These are phyloP conservation scores for Pteromalus puparum DNA, from an alignment of 1,140 invertebrate genomes.

Conservation along the genomic window DNA sequence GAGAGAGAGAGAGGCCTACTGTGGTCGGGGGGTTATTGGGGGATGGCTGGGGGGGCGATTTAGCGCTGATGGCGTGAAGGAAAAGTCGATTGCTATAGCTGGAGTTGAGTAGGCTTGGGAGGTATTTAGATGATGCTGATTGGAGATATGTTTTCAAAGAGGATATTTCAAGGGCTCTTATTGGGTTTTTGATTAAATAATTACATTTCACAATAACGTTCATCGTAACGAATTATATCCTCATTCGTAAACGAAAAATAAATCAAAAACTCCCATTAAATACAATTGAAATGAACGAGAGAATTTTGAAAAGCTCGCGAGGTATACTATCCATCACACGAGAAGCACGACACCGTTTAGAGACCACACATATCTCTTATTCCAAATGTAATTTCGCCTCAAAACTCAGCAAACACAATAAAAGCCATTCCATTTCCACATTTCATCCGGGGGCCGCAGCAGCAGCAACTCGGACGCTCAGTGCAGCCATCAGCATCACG, in stretches of 20 bases:
- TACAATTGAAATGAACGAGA: no score
- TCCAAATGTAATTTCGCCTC: neutral
- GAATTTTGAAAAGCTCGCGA: no score
- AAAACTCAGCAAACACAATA: slow-evolving; percentile 1
- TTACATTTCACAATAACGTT: no score
- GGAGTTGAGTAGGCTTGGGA: neutral
- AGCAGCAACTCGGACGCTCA: neutral
- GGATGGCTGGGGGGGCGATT: neutral
- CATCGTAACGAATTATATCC: no score
- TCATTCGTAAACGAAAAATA: no score
- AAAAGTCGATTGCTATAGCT: neutral
- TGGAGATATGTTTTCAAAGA: neutral
- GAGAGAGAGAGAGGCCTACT: neutral
- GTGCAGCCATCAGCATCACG: slow-evolving; percentile 11
- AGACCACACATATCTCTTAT: neutral
- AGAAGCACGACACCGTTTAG: neutral
- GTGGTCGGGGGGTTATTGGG: neutral
- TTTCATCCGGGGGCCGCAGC: neutral
- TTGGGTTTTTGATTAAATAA: no score
- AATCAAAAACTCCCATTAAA: no score
- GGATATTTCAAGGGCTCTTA: no score
- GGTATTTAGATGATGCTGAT: neutral
- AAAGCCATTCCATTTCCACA: slow-evolving; percentile 3
- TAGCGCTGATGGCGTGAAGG: neutral
- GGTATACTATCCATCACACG: neutral